Base-by-base conservation (phyloP, 2,113 vertebrate genomes). In the Theristicus caerulescens region DNA sequence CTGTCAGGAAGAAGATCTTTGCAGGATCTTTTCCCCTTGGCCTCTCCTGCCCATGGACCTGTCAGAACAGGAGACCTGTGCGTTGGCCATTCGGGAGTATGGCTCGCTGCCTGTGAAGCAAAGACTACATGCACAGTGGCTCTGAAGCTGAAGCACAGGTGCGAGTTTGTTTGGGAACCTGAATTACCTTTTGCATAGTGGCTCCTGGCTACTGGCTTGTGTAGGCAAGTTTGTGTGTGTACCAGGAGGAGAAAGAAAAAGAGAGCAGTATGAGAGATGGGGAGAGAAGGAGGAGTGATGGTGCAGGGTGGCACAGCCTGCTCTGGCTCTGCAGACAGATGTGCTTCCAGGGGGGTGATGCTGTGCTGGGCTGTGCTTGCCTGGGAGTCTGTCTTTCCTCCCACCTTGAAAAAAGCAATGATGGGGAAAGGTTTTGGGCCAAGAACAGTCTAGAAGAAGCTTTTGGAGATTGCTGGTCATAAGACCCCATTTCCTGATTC, bases 301-400 rank as follows among this genome's bases (percentile, higher is more conserved):
- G 25, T 54, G 6, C 19, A n/a, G 4, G 0, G 0, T 8, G 11
- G 13, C 0, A 0, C 17, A 19, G 67, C 25, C 34, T 69, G 21
- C 8, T 80, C 36, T 47, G 72, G 21, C 36, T 2, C 1, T 57
- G 64, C 44, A 57, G 73, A 18, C 16, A 58, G 42, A n/a, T 14
- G 8, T 76, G 32, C 44, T 91, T 85, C 49, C 16, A 40, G 38
- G 2, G 22, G 21, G 3, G 2, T 27, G 70, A 58, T 20, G 38
- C 9, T 36, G 27, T 17, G 18, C 21, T 81, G n/a, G 5, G 31
- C 8, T 88, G 46, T 26, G 24, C 15, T 69, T 69, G 17, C 7
- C 38, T 67, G 11, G 27, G 47, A 14, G 20, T 16, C 40, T 8
- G 9, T 72, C 54, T 66, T 87, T 82, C 5, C 18, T 78, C 22